Evolutionary conservation across 2,113 vertebrate genomes (phyloP), one percentile per base, ranked within the genome.

Genomic region (Paracanthobrama guichenoti): DNA sequence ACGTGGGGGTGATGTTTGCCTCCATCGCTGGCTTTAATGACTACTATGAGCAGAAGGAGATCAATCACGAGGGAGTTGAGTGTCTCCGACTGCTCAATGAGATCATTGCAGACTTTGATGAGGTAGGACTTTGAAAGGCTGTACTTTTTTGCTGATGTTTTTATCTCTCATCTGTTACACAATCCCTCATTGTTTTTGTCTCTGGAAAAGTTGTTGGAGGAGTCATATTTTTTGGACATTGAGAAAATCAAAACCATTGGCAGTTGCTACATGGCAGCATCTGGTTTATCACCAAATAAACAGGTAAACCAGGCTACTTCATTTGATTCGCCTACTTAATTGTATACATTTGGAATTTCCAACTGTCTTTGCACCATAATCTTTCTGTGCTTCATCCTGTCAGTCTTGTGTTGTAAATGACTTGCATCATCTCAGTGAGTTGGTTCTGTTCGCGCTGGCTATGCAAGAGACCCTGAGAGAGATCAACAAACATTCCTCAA

Each of bases 231-330:
- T 92, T 94, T 96, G 88, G 96, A 96, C 55, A 97, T 99, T 86
- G 98, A 99, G 93, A 99, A 99, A 92, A 99, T 99, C 76, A 99
- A 99, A 94, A 99, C 97, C 0, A 98, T 99, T 31, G 98, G 97
- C 60, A 98, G 97, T 87, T 98, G 97, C 4, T 99, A 98, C 90
- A 99, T 99, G 97, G 97, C 97, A 0, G 97, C 97, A 9, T 99
- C 97, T 31, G 98, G 98, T 89, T 92, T 99, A 74, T 98, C 97
- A 78, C 97, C 97, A 3, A 95, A 94, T 78, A 84, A 85, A 88
- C 95, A 98, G 96, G 97, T 97, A 93, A 50, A 50, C 57, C 20
- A 16, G 22, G 35, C 6, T 22, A 18, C 20, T 39, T 39, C 0
- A 44, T n/a, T 13, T 44, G 22, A 46, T 75, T 74, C 10, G 24